Evolutionary conservation across 1,140 invertebrate genomes (phyloP), one percentile per base, ranked within the genome.

Genomic region (Chelonus insularis): DNA sequence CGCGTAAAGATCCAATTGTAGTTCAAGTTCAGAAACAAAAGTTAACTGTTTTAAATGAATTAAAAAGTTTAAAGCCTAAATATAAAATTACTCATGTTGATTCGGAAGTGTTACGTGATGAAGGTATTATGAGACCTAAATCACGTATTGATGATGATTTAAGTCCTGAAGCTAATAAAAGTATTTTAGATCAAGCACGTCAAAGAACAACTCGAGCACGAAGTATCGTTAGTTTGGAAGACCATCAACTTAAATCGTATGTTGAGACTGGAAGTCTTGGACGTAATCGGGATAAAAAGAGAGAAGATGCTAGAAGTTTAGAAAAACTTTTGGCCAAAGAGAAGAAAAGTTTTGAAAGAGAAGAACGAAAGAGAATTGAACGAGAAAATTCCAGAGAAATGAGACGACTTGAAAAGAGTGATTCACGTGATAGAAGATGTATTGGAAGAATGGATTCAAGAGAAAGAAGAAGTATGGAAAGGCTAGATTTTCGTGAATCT

Each of bases 1-100:
- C 71, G 8, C 77, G 76, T 21, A 56, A 70, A n/a, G 80, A 82
- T 55, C 76, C 80, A 0, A 52, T 82, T 5, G 67, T 82, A 3
- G 29, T 79, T 4, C 79, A 82, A 34, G 77, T 80, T 6, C 79
- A 82, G 11, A 78, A 78, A n/a, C 80, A 81, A 62, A 82, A 82
- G 37, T 65, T 80, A 34, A 76, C 73, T 0, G 69, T 82, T 9
- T 57, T 82, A 0, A 79, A 82, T 48, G 80, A 82, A 29, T 25
- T 82, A 0, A 82, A 78, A 34, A 81, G 64, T 51, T 52, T 80
- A 0, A 79, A 75, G n/a, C 77, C 78, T 0, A 82, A 82, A 18
- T 71, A 81, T 32, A 78, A 75, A 50, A 82, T 82, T 8, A 79
- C 76, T 0, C 80, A 82, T 20, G 80, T 82, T 4, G 80, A 82